Base-by-base conservation (phyloP, 2,888 invertebrate species). In the Norana najaformis region DNA sequence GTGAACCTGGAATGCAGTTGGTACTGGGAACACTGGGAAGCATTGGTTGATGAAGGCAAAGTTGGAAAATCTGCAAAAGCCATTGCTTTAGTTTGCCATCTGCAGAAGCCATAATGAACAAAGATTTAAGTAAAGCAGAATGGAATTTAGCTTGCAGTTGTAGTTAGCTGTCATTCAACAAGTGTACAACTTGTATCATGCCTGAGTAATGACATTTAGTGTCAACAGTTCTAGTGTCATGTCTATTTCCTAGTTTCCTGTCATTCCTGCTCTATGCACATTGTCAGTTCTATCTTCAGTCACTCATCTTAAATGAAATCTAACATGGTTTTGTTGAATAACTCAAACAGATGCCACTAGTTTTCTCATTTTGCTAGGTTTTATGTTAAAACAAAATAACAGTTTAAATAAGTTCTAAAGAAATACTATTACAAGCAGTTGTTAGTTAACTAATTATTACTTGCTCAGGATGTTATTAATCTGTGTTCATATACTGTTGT, bases 371-470 rank as follows among this genome's bases (percentile, higher is more conserved):
- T 30, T 69, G 0, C 11, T 30, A n/a, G n/a, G 69, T 30, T 69
- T 53, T 69, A n/a, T 69, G 69, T 69, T 69, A 30, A n/a, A 69
- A 69, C 30, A 69, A 53, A 69, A 69, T 69, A n/a, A 69, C 69
- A 69, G 69, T 85, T 85, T 85, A 85, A 85, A 85, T 36, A 35
- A 85, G 85, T 85, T 36, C 35, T 85, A 37, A 20, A 36, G 35
- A 85, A 18, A 23, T 23, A 35, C 36, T 85, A 37, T 85, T 36
- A 85, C 37, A 85, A 85, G 36, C 85, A 35, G 0, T 85, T 85
- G 85, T 85, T 85, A n/a, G 35, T 85, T 20, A 85, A 85, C 85
- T 85, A 85, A 85, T 35, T 85, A 85, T 69, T n/a, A 2, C 30
- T 69, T 69, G 69, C 69, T 69, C 69, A 69, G 69, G 69, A 69